Base-by-base conservation (phyloP, 2,888 invertebrate genomes). In the Allophyes oxyacanthae region DNA sequence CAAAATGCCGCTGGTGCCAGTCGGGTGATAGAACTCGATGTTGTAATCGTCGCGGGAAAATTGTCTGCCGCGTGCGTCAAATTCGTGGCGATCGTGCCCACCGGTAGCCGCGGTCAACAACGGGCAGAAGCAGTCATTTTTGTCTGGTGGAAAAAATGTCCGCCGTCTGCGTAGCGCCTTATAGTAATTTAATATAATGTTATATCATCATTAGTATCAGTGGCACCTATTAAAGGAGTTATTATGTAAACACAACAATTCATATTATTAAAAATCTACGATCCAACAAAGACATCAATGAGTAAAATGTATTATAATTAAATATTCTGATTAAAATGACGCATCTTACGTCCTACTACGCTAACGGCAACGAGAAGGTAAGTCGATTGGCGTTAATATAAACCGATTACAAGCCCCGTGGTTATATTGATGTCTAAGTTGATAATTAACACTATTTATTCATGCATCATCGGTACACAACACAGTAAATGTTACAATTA, bases 401-500 rank as follows among this genome's bases (percentile, higher is more conserved):
- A 57, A 61, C 51, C 48, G 43, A 48, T 55, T 11, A 46, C 44
- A 53, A 58, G 48, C 61, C 42, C 55, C 49, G 38, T n/a, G 51
- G 32, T 15, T 13, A 13, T 20, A 45, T 40, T 30, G 38, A 45
- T 53, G 32, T 46, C 26, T 43, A 40, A 15, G 11, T 52, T 55
- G 11, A 45, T 41, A 58, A 41, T 34, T 48, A 51, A 42, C 42
- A 44, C 49, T 51, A 56, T 15, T 53, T 41, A 6, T 26, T 42
- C 28, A 51, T 42, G 48, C 36, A 33, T 41, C 37, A 38, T 20
- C 20, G 15, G 46, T 45, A 45, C 52, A 60, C 40, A 64, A 56
- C 64, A 53, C 46, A 34, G 25, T 53, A 42, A 49, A 52, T 37
- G 63, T 52, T 50, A 60, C 42, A 63, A 54, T 57, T 61, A 54